Percentiles rank a stretch among this genome's conserved stretches.
phyloP scores from a whole-genome alignment of 2,797 vertebrate species.

The Pantherophis vulpinus region DNA sequence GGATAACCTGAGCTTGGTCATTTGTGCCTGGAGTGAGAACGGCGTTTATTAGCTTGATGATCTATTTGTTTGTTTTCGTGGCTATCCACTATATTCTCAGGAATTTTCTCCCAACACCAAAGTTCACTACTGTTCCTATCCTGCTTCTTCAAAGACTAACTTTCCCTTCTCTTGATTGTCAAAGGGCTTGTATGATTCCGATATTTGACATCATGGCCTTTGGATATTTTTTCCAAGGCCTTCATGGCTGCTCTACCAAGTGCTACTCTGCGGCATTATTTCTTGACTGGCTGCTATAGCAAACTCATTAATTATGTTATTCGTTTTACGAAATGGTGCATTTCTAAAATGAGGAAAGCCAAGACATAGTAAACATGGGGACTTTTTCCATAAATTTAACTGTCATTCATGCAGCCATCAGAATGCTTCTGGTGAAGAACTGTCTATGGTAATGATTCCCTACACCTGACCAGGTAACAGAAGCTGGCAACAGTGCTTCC shows the following conservation, averaged over 20 bases:
- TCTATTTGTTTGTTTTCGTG: background rate
- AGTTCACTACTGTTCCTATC: background rate
- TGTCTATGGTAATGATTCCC: background rate
- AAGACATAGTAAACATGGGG: background rate
- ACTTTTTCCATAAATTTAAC: background rate
- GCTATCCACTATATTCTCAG: background rate
- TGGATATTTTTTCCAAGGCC: background rate
- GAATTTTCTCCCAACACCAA: background rate
- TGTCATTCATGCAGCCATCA: too few relatives aligned
- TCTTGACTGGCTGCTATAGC: background rate
- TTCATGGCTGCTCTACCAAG: background rate
- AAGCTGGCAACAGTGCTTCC: background rate
- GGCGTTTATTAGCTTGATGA: background rate
- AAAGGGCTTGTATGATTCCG: background rate
- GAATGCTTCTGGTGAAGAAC: background rate
- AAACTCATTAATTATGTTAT: background rate
- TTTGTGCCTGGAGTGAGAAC: background rate
- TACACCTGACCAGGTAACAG: background rate
- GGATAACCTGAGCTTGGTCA: background rate
- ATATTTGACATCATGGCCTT: background rate
- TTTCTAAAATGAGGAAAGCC: background rate
- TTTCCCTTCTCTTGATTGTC: background rate
- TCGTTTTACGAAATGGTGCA: background rate
- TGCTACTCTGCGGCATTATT: background rate
- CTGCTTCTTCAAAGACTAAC: background rate